Evolutionary conservation across 2,797 vertebrate species (phyloP), one percentile per base, ranked within the genome.

Genomic region (Dendrocincla tyrannina): DNA sequence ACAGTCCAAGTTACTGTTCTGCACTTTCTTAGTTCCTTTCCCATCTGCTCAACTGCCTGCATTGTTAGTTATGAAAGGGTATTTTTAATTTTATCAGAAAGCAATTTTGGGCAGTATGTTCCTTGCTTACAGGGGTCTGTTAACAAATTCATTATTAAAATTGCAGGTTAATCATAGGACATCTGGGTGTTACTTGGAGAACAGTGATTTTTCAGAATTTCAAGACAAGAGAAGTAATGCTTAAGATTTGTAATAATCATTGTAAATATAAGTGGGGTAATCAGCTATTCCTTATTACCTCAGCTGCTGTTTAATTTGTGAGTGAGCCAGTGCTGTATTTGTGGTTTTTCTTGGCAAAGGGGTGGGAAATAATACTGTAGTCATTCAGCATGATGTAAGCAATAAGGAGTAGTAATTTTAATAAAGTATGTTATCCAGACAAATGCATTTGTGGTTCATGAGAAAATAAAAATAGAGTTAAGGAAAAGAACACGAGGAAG

Each of bases 351-450:
- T 58, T 79, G n/a, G 64, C 13, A 0, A 9, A 32, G 23, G 15
- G 28, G 30, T 74, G 24, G 25, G 41, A 85, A 83, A 16, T 56
- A 73, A 23, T 6, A 30, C 27, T 0, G 0, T 13, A n/a, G 27
- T 74, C 19, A 4, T 64, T 42, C 30, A 69, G 16, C 0, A 0
- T 19, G 55, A 30, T 2, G 1, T 47, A 55, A 84, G 47, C 42
- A 69, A 17, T 69, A 27, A 15, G 18, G 9, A 59, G 14, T 60
- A 41, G 15, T 30, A 17, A 35, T 79, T 79, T 88, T 47, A 78
- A 81, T 70, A 59, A 32, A 39, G 66, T 33, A 58, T 23, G 13
- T 63, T 73, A 63, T 37, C 46, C 27, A 39, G 41, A 42, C 33
- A 69, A 37, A 41, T 39, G 47, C 16, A 8, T 47, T 56, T 84